Base-by-base conservation (phyloP, 2,888 invertebrate species). In the Drosophila helvetica region DNA sequence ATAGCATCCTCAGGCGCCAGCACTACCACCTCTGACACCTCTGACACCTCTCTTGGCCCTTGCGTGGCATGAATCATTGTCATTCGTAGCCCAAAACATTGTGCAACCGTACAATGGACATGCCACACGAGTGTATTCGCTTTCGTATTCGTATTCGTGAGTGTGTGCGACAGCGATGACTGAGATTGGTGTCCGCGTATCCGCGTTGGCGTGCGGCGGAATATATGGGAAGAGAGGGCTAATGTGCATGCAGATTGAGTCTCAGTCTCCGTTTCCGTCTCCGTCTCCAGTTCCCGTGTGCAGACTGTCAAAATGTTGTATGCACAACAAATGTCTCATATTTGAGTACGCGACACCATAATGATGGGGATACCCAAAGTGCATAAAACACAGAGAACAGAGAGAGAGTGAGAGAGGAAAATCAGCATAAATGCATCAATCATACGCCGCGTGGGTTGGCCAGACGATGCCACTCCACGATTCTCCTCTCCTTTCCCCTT, bases 291-390 rank as follows among this genome's bases (percentile, higher is more conserved):
- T 18, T 54, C 42, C 18, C 48, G 15, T 38, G 30, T 38, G 59
- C 12, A 22, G 50, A 75, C 86, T 83, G 81, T 83, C 81, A 68
- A 87, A 87, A 87, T 83, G 88, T 42, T 84, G 87, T 87, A 85
- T 84, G 87, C 83, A 87, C 79, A 81, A 81, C 83, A 84, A 84
- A 89, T 84, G 81, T 76, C 86, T 79, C 89, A 89, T 89, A 83
- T 88, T 83, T 88, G 84, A 84, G 89, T 78, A 48, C 50, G 71
- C 68, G 72, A 65, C 67, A 78, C 63, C 78, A 88, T 83, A 88
- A 83, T 83, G 87, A 84, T 74, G 74, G 60, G 81, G 73, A 79
- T 85, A 85, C 86, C 76, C 79, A 81, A 84, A 82, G 85, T 87
- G 89, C 89, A 83, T 83, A 84, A 88, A 88, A 75, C 70, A 77